Conservation (phyloP, 35 echinoderm and acorn worm genomes). For the Stichopus chloronotus region DNA sequence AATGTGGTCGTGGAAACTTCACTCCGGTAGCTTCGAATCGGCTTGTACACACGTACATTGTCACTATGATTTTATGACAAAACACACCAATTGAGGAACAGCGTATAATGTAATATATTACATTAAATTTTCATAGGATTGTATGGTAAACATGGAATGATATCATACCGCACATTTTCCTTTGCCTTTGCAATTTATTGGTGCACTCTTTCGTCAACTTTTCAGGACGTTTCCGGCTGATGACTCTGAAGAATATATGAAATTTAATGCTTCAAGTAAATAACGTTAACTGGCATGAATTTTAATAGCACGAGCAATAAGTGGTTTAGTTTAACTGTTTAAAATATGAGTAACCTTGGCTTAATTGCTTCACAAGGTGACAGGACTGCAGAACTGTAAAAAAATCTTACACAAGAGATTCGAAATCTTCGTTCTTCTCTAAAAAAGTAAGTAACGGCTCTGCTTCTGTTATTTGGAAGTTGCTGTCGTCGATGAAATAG, state of each 20-base stretch:
- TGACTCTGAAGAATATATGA: background rate
- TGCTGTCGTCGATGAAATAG: background rate
- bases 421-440: background rate
- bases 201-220: background rate
- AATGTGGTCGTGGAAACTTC: no score
- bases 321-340: background rate
- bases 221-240: background rate
- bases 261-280: no score
- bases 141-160: background rate
- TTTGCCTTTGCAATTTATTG: background rate
- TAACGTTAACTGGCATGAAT: background rate
- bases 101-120: background rate
- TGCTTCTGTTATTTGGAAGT: background rate
- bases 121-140: background rate
- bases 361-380: background rate
- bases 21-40: no score
- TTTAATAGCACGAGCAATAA: background rate
- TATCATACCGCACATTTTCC: background rate
- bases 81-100: background rate
- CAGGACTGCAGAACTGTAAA: background rate
- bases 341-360: background rate
- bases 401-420: background rate
- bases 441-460: background rate
- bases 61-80: background rate
- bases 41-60: background rate